These are phyloP conservation scores for Ctena decussata DNA, from an alignment of 2,888 invertebrate genomes.

Conservation along the genomic window DNA sequence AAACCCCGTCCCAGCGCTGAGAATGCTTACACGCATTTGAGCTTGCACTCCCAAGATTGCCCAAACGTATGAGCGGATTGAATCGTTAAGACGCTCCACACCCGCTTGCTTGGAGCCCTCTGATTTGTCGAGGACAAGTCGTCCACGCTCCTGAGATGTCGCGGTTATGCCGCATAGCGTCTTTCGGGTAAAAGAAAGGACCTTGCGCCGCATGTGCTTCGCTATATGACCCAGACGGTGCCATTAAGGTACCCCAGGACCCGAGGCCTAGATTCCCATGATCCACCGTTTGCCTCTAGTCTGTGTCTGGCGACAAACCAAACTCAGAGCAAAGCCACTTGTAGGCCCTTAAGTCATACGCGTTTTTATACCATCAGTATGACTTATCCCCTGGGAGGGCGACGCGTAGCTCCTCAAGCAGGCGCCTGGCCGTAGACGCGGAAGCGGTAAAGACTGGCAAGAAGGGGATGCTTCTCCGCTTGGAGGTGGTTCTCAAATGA, in stretches of 20 bases:
- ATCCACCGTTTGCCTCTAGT: too few species aligned
- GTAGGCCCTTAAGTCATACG: neutral
- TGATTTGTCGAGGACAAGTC: too few species aligned
- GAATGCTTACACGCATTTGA: too few species aligned
- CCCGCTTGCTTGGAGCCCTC: neutral
- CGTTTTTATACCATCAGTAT: neutral
- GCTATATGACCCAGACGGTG: too few species aligned
- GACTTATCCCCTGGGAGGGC: neutral
- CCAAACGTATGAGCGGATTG: neutral
- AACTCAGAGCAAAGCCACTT: too few species aligned
- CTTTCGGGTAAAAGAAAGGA: too few species aligned
- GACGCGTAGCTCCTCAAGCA: too few species aligned
- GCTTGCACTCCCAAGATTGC: neutral
- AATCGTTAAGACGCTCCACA: neutral
- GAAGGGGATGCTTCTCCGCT: neutral
- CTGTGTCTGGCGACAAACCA: too few species aligned
- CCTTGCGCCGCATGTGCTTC: too few species aligned
- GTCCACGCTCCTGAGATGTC: neutral
- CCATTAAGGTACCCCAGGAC: too few species aligned
- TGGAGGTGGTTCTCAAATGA: neutral
- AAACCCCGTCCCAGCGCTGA: too few species aligned
- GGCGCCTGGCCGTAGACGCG: neutral
- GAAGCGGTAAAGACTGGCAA: neutral
- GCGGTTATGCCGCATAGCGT: neutral
- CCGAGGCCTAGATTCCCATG: too few species aligned